A percentile compares a stretch with the other conserved stretches of the same genome.
phyloP scores from a whole-genome alignment of 2,888 invertebrate genomes.

The Chrysina gloriosa region DNA sequence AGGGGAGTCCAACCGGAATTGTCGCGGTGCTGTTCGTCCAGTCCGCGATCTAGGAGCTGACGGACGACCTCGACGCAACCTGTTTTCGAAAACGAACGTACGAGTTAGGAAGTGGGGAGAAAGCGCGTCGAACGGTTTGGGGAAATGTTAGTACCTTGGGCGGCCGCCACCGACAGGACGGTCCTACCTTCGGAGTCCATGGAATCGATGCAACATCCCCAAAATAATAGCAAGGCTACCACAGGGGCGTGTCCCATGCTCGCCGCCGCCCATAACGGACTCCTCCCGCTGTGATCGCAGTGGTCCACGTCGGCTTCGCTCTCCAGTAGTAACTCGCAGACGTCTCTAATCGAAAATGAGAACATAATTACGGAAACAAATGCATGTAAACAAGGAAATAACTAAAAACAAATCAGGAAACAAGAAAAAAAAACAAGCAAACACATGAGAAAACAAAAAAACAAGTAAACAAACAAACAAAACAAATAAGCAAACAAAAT shows the following conservation, averaged over 20 bases:
- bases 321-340: conserved; percentile 90
- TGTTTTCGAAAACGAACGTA: no score
- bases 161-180: conserved; percentile 85
- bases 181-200: conserved; percentile 96
- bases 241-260: conserved; percentile 91
- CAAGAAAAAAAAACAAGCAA: no score
- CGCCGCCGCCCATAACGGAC: conserved; percentile 92
- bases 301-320: conserved; percentile 94
- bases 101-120: no score
- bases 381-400: not conserved
- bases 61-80: conserved; percentile 88
- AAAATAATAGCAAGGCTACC: conserved; percentile 87
- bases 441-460: no score
- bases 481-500: no score
- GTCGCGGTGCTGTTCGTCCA: conserved; percentile 89
- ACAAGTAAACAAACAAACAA: no score
- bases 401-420: not conserved
- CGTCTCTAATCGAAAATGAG: conserved; percentile 71
- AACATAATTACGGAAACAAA: not conserved
- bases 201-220: conserved; percentile 95
- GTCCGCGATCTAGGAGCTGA: conserved; percentile 86
- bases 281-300: conserved; percentile 82
- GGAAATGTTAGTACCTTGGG: conserved; percentile 81
- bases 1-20: conserved; percentile 98
- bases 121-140: no score